Evolutionary conservation across 1,140 invertebrate genomes (phyloP), one percentile per base, ranked within the genome.

Genomic region (Aphaenogaster rudis): DNA sequence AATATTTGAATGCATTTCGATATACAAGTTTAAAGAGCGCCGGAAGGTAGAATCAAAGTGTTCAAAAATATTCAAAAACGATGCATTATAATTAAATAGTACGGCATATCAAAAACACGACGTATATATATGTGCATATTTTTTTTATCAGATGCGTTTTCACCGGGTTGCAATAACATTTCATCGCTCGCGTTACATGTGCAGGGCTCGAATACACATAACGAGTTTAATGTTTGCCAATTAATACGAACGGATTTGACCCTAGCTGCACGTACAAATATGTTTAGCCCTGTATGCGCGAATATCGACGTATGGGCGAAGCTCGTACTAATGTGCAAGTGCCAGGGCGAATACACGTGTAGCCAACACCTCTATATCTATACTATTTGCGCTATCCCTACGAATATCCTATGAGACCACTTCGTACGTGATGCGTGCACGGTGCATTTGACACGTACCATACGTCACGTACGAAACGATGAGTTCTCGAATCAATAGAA

Each of bases 361-460:
- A 36, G 33, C 50, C 61, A 7, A 17, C 8, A 15, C 76, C 15
- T 66, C 57, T 39, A 54, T 39, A 63, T 45, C 28, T 54, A 36
- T 36, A 48, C 39, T 74, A 79, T 50, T 48, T 80, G 33, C 48
- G 11, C 52, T 66, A 28, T 85, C 71, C 36, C 86, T 85, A 71
- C 86, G 87, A 90, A 90, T 69, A 79, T 82, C 80, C 89, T 90
- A 85, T 84, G 86, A 85, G 80, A 87, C 87, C 89, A 84, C 90
- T 91, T 81, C 86, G 89, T 61, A 87, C 90, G 89, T 88, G 72
- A 87, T 74, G 79, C 89, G 87, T 81, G 90, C 67, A 71, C 57
- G 71, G 4, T 88, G 89, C 87, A 86, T 88, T 91, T 91, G 89
- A 86, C 89, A 91, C 87, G 87, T 91, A 91, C 84, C 89, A 88